These are phyloP conservation scores for Drosophila takahashii DNA, from an alignment of 1,140 invertebrate species.

Conservation along the genomic window DNA sequence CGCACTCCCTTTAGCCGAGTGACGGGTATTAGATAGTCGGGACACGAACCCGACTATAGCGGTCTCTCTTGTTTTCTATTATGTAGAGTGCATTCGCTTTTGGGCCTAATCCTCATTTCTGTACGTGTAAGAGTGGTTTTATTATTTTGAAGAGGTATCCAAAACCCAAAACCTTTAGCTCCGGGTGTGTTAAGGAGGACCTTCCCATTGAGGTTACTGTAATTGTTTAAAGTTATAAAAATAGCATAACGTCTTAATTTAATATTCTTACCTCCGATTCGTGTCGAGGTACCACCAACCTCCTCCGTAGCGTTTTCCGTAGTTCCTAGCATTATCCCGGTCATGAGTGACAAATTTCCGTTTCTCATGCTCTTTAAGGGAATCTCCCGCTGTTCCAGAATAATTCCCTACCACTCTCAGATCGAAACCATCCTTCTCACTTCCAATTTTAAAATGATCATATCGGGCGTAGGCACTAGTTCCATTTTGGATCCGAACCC, in stretches of 20 bases:
- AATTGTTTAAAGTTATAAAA: not conserved
- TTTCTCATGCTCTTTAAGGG: constrained; percentile 88
- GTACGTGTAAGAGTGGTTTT: no score
- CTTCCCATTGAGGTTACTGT: constrained; percentile 6
- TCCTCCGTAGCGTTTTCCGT: constrained; percentile 87
- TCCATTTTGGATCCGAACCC: constrained; percentile 86
- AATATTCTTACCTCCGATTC: constrained; percentile 5
- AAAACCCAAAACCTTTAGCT: no score
- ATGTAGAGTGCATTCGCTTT: no score
- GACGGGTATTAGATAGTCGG: no score
- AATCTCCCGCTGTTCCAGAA: constrained; percentile 88
- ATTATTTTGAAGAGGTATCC: no score
- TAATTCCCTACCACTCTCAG: constrained; percentile 87
- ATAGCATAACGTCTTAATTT: not conserved
- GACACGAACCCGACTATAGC: no score
- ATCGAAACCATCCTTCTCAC: constrained; percentile 87
- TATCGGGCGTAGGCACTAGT: constrained; percentile 87
- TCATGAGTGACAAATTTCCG: constrained; percentile 89
- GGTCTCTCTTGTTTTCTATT: no score
- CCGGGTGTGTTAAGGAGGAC: no score
- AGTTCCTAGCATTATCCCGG: constrained; percentile 86
- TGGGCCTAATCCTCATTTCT: no score
- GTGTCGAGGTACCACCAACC: constrained; percentile 87
- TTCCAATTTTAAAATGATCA: constrained; percentile 87
- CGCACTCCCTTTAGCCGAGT: no score